These are phyloP conservation scores for Pelecanus crispus DNA, from an alignment of 2,113 vertebrate species.

Conservation along the genomic window DNA sequence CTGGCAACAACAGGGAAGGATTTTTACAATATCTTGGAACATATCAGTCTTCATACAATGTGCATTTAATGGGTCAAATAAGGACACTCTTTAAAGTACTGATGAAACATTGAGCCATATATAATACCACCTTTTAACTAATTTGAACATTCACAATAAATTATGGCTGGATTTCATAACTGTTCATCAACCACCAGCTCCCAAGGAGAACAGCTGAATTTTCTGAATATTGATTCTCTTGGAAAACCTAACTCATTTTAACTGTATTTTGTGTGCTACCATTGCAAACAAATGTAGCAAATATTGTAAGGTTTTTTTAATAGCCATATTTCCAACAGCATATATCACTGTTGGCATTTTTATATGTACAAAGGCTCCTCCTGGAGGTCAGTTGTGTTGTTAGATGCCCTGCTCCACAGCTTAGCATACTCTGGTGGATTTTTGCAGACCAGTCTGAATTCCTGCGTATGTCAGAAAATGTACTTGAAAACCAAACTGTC, in stretches of 20 bases:
- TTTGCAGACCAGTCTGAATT: neutral
- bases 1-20: neutral
- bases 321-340: neutral
- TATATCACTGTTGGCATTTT: neutral
- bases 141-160: constrained; percentile 44
- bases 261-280: neutral
- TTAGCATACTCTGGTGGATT: neutral
- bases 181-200: constrained; percentile 39
- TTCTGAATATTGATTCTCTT: neutral
- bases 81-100: constrained; percentile 13
- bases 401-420: neutral
- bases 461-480: neutral
- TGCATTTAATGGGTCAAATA: constrained; percentile 41
- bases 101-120: constrained; percentile 33
- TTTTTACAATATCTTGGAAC: neutral
- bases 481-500: neutral
- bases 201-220: constrained; percentile 9
- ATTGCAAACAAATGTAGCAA: neutral
- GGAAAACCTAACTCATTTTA: neutral
- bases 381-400: constrained; percentile 51
- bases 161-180: constrained; percentile 42
- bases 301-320: neutral
- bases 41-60: neutral
- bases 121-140: constrained; percentile 42
- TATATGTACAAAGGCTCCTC: constrained; percentile 52